Percentiles rank a stretch among this genome's conserved stretches.
These are phyloP conservation scores for Ryuthela nishihirai DNA, from an alignment of 2,888 invertebrate genomes.

Conservation along the genomic window DNA sequence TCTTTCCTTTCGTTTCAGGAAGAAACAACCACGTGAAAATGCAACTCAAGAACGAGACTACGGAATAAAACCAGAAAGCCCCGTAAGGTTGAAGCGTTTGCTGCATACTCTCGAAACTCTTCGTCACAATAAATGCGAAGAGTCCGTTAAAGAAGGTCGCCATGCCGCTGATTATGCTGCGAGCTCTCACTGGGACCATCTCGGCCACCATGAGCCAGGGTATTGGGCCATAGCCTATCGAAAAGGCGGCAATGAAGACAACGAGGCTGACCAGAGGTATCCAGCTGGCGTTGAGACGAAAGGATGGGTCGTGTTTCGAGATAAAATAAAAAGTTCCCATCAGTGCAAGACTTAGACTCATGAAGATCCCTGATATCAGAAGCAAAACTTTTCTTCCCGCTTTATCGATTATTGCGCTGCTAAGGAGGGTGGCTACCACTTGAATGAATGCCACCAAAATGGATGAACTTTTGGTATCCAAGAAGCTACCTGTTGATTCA, in stretches of 20 bases:
- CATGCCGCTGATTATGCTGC: slow-evolving; percentile 83
- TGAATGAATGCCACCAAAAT: slow-evolving; percentile 87
- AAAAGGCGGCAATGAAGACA: slow-evolving; percentile 79
- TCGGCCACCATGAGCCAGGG: slow-evolving; percentile 89
- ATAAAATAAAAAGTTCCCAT: slow-evolving; percentile 70
- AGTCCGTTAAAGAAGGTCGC: slow-evolving; percentile 87
- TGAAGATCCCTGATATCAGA: slow-evolving; percentile 68
- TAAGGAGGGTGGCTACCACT: slow-evolving; percentile 80
- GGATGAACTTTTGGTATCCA: slow-evolving; percentile 71
- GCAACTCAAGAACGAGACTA: slow-evolving; percentile 70
- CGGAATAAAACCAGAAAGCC: slow-evolving; percentile 74
- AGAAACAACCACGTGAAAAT: slow-evolving; percentile 77
- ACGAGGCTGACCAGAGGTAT: slow-evolving; percentile 77
- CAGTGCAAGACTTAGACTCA: slow-evolving; percentile 63
- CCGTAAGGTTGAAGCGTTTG: slow-evolving; percentile 8
- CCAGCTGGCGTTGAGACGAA: slow-evolving; percentile 54
- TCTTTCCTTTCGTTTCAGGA: slow-evolving; percentile 89
- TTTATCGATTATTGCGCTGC: slow-evolving; percentile 81
- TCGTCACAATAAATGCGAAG: slow-evolving; percentile 83
- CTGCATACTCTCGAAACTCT: slow-evolving; percentile 60
- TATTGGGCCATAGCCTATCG: slow-evolving; percentile 77
- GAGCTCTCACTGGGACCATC: slow-evolving; percentile 76
- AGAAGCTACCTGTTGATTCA: slow-evolving; percentile 71
- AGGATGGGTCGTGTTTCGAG: slow-evolving; percentile 45
- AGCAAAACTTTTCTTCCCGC: slow-evolving; percentile 82